Percentiles rank a stretch among this genome's conserved stretches.
These are phyloP conservation scores for Diogma glabrata DNA, from an alignment of 2,888 invertebrate genomes.

Conservation along the genomic window DNA sequence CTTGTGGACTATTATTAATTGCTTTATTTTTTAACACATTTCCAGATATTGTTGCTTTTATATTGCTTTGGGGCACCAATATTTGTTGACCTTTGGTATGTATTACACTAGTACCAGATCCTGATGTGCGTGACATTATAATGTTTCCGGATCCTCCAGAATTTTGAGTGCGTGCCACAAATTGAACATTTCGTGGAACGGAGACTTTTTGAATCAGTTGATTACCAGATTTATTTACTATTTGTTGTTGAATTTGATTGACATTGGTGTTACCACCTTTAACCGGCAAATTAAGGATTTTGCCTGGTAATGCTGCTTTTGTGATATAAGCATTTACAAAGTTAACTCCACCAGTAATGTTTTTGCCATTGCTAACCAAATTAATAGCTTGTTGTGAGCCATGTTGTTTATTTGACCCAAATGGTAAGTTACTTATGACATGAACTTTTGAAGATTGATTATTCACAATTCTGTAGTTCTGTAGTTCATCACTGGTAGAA, in stretches of 20 bases:
- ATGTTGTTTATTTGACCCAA: conserved; percentile 16
- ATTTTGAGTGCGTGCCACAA: conserved; percentile 31
- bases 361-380: conserved; percentile 27
- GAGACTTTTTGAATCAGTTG: conserved; percentile 25
- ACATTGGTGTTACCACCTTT: conserved; percentile 10
- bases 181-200: conserved; percentile 28
- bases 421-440: conserved; percentile 30
- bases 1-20: conserved; percentile 10
- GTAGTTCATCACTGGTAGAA: conserved; percentile 14
- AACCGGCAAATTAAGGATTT: conserved; percentile 18
- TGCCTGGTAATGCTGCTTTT: conserved; percentile 20
- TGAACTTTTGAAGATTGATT: conserved; percentile 28
- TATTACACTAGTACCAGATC: conserved; percentile 5
- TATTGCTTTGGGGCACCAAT: conserved; percentile 2
- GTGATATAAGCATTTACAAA: conserved; percentile 26
- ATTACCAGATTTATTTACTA: conserved; percentile 14
- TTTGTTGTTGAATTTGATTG: conserved; percentile 10
- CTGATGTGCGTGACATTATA: not conserved
- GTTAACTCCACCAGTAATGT: conserved; percentile 16
- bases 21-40: conserved; percentile 3
- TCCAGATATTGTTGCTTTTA: conserved; percentile 6
- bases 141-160: conserved; percentile 1
- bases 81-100: conserved; percentile 10
- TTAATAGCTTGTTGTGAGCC: conserved; percentile 25
- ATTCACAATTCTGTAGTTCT: conserved; percentile 6